Percentiles rank a stretch among this genome's conserved stretches.
Evolutionary conservation across 2,113 vertebrate genomes (phyloP).

Genomic region (Fukomys damarensis): DNA sequence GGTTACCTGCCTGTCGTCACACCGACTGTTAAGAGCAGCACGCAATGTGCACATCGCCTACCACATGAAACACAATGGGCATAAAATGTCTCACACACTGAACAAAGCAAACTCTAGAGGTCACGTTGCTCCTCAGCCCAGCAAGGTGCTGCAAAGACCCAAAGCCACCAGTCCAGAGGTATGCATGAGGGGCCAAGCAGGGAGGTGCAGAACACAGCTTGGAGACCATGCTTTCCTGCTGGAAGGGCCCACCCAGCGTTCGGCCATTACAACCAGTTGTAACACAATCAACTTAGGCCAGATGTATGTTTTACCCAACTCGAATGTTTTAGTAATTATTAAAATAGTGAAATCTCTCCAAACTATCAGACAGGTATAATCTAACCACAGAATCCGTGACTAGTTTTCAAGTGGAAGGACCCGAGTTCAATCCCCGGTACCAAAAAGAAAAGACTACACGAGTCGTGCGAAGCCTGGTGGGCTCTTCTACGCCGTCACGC

Average conservation of each 20-base stretch:
- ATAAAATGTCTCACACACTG: conserved; percentile 87
- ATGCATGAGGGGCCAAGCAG: background rate
- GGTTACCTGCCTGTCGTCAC: background rate
- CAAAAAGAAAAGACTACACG: too few relatives aligned
- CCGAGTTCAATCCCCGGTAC: too few relatives aligned
- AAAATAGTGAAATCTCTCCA: background rate
- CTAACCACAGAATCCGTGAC: background rate
- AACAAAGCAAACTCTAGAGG: too few relatives aligned
- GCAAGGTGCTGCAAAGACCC: background rate
- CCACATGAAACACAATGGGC: conserved; percentile 86
- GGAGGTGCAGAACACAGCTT: background rate
- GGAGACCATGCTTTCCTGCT: background rate
- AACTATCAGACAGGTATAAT: background rate
- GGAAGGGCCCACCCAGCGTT: background rate
- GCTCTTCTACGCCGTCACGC: background rate
- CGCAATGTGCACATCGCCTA: conserved; percentile 87
- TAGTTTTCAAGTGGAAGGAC: too few relatives aligned
- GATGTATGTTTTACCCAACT: background rate
- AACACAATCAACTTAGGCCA: background rate
- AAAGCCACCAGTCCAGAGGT: background rate
- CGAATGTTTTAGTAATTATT: background rate
- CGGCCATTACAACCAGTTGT: background rate
- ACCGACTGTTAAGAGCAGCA: background rate
- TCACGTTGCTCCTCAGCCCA: background rate
- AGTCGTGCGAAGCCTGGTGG: background rate